Evolutionary conservation across 1,140 invertebrate genomes (phyloP), one percentile per base, ranked within the genome.

Genomic region (Andricus grossulariae): DNA sequence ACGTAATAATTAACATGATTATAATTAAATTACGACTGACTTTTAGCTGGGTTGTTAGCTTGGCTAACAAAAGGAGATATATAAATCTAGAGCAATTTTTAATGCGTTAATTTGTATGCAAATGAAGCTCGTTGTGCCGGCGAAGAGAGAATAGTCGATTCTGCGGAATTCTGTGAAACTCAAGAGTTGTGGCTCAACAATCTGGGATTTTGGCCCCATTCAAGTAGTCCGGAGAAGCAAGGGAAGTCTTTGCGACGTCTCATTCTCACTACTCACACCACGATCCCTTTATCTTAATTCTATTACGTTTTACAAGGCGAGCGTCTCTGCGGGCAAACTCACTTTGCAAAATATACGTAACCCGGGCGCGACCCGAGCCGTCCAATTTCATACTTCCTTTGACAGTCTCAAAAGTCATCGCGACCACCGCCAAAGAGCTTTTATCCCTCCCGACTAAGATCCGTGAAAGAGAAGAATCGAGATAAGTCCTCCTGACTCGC

Each of bases 91-190:
- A 66, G 39, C 60, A 66, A 66, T 66, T 66, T 66, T 66, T 66
- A 83, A 83, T 80, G 73, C 78, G 80, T 78, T 83, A 83, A 83
- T 83, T 83, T 80, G 57, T 80, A 80, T 83, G 77, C 32, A 76
- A 83, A 83, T 80, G 78, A 78, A 80, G 57, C 55, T 32, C 13
- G 15, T 52, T 51, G 19, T 50, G 73, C 72, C n/a, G 73, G 72
- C 45, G 71, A 75, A 76, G 76, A 49, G 71, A 6, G 45, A 18
- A 21, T 52, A 39, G 18, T 52, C 21, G 72, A 54, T 51, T 54
- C n/a, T 50, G 13, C 66, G 45, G 19, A 76, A n/a, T 19, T 66
- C 11, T 66, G 12, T 39, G 57, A 66, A 66, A 66, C 32, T 66
- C 60, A 66, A 66, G 60, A 66, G 60, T 66, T 66, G 60, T 66